Evolutionary conservation across 1,140 invertebrate species (phyloP).

Genomic region (Meloidogyne exigua): DNA sequence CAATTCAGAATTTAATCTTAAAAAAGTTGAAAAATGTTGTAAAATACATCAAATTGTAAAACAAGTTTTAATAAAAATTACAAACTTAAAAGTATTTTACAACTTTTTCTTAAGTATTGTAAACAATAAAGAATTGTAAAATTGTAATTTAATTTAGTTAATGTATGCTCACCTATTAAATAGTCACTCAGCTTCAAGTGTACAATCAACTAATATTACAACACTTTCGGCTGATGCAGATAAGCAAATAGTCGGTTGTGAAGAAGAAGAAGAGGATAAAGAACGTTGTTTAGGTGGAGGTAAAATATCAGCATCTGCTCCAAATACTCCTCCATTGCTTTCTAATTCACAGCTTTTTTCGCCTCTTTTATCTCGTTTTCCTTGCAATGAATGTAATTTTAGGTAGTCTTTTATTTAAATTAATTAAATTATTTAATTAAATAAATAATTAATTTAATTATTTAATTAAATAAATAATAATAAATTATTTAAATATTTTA

Average conservation of each 20-base stretch:
- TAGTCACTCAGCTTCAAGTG: slow-evolving; percentile 2
- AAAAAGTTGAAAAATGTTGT: too few species aligned
- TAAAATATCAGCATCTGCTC: neutral
- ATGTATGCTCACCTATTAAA: slow-evolving; percentile 34
- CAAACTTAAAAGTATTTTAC: too few species aligned
- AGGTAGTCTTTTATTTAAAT: slow-evolving; percentile 15
- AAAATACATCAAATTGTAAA: too few species aligned
- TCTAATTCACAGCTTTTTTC: slow-evolving; percentile 7
- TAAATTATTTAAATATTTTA: slow-evolving; percentile 3
- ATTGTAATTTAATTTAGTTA: neutral
- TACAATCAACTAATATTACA: neutral
- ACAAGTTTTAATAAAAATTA: too few species aligned
- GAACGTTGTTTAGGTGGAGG: neutral
- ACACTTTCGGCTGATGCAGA: neutral
- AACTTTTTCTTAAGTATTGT: too few species aligned
- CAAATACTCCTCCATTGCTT: neutral
- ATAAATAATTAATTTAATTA: too few species aligned
- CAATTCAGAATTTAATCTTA: too few species aligned
- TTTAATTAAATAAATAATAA: too few species aligned
- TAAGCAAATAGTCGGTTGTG: neutral
- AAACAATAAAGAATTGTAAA: too few species aligned
- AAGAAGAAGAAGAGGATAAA: neutral
- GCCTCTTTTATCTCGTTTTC: slow-evolving; percentile 2
- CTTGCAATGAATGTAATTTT: slow-evolving; percentile 42
- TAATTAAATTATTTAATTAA: too few species aligned